Conservation (phyloP, 2,113 vertebrate species). For the Steatornis caripensis region DNA sequence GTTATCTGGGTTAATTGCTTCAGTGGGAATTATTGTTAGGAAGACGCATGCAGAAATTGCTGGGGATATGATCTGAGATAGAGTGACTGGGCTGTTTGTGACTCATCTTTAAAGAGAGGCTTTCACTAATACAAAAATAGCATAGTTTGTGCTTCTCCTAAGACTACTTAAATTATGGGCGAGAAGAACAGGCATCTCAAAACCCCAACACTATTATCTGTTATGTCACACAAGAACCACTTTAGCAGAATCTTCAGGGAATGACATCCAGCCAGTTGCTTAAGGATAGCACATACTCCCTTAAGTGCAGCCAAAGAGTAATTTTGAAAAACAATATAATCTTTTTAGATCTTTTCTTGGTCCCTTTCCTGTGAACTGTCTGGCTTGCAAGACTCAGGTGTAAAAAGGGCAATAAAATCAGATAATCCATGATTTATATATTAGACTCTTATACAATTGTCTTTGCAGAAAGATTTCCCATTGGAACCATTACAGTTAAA, state of each 20-base stretch:
- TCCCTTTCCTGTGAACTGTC: background rate
- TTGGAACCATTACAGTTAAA: background rate
- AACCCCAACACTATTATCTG: constrained; percentile 34
- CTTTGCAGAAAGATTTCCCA: background rate
- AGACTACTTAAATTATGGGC: background rate
- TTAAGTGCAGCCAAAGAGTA: background rate
- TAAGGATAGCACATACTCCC: background rate
- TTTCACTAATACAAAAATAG: background rate
- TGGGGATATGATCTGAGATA: background rate
- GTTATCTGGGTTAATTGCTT: background rate
- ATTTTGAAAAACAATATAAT: background rate
- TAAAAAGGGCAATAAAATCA: background rate
- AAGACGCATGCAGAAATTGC: background rate
- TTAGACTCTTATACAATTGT: background rate
- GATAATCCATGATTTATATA: background rate
- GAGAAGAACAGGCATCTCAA: constrained; percentile 3
- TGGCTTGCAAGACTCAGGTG: background rate
- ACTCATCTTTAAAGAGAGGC: background rate
- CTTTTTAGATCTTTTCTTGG: background rate
- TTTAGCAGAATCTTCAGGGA: background rate
- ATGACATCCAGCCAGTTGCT: background rate
- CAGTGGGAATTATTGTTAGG: background rate
- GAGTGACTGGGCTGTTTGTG: background rate
- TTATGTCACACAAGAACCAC: background rate
- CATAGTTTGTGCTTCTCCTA: background rate